Conservation (phyloP, 2,888 invertebrate genomes). For the Thelaira solivaga region DNA sequence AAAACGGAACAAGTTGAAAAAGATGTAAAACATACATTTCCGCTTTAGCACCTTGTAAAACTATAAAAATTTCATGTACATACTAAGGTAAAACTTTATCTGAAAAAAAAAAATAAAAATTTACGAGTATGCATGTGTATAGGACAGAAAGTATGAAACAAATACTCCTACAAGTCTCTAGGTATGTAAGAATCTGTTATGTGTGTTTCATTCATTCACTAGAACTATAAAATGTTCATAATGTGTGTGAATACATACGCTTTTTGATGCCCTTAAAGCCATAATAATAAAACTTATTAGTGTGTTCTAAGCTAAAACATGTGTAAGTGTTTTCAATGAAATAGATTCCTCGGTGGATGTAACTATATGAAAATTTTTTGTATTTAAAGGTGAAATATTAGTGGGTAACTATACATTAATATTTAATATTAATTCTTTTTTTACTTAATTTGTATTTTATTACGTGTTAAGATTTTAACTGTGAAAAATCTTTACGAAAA, state of each 20-base stretch:
- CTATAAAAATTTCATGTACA: conserved; percentile 54
- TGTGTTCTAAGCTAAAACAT: conserved; percentile 51
- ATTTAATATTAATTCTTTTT: background rate
- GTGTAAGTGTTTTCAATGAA: conserved; percentile 49
- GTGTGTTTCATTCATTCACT: background rate
- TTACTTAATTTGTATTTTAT: too few species aligned
- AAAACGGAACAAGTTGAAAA: conserved; percentile 3
- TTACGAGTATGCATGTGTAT: too few species aligned
- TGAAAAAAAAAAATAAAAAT: conserved; percentile 2
- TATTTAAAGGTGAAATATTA: conserved; percentile 15
- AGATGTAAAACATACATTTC: conserved; percentile 56
- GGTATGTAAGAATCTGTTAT: background rate
- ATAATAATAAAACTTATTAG: conserved; percentile 60
- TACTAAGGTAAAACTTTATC: conserved; percentile 48
- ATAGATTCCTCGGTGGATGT: conserved; percentile 25
- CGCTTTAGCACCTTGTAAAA: conserved; percentile 59
- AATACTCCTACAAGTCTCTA: conserved; percentile 26
- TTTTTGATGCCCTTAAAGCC: conserved; percentile 41
- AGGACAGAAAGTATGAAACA: background rate
- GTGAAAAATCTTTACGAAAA: too few species aligned
- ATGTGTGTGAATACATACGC: background rate
- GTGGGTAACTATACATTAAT: background rate
- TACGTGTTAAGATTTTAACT: too few species aligned
- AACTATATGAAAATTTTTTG: background rate
- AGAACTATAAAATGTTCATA: background rate